These are phyloP conservation scores for Cygnus olor DNA, from an alignment of 2,797 vertebrate species.

Conservation along the genomic window DNA sequence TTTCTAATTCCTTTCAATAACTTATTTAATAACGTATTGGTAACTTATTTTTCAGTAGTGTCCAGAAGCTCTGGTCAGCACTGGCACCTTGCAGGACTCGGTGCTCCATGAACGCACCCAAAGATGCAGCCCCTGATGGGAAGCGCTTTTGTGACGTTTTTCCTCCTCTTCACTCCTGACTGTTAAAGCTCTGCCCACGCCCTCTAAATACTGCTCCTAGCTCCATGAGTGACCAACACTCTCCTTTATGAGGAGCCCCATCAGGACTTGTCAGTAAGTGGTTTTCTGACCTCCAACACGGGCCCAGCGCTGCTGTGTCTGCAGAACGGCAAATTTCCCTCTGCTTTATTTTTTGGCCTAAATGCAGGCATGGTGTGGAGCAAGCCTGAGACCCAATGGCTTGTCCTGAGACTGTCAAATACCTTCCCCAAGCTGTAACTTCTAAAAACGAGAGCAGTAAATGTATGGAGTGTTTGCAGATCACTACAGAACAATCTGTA, in stretches of 20 bases:
- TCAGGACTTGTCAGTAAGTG: not conserved
- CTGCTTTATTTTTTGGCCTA: not conserved
- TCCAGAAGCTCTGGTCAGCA: slow-evolving; percentile 12
- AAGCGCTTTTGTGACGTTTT: not conserved
- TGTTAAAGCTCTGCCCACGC: not conserved
- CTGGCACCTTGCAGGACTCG: not conserved
- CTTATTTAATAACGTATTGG: not conserved
- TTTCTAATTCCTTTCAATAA: slow-evolving; percentile 19
- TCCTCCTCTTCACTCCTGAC: not conserved
- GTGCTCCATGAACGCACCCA: slow-evolving; percentile 26
- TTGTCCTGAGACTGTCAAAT: not conserved
- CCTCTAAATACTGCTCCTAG: not conserved
- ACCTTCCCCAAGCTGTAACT: not conserved
- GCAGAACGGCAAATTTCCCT: not conserved
- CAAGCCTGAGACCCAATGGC: not conserved
- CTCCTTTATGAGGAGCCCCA: not conserved
- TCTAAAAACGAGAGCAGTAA: not conserved
- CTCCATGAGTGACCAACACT: not conserved
- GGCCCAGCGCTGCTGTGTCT: not conserved
- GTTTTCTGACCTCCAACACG: not conserved
- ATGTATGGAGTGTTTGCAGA: not conserved
- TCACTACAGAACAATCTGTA: not conserved
- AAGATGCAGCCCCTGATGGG: not conserved
- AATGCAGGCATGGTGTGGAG: not conserved
- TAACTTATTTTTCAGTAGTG: slow-evolving; percentile 27